A percentile compares a stretch with the other conserved stretches of the same genome.
These are phyloP conservation scores for Aleadryas rufinucha DNA, from an alignment of 2,113 vertebrate species.

Conservation along the genomic window DNA sequence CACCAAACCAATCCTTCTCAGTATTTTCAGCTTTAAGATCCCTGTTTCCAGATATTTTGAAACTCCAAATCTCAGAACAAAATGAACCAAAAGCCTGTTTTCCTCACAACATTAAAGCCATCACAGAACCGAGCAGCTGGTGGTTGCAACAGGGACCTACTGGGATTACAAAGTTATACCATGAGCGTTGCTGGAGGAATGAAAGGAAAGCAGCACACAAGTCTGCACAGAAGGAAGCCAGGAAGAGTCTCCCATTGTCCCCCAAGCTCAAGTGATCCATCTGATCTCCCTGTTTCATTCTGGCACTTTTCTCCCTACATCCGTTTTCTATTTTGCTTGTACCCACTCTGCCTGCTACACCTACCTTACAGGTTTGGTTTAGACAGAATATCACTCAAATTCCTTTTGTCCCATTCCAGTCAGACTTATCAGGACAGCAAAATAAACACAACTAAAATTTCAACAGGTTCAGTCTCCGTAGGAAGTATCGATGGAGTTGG, in stretches of 20 bases:
- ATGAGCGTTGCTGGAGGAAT: background rate
- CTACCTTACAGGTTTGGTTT: background rate
- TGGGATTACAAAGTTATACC: background rate
- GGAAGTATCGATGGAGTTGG: background rate
- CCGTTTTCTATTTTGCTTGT: background rate
- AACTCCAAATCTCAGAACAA: background rate
- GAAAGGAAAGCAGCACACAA: background rate
- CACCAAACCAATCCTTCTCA: background rate
- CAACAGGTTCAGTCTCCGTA: background rate
- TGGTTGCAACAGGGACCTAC: background rate
- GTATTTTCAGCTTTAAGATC: background rate
- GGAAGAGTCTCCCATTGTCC: background rate
- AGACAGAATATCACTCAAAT: background rate
- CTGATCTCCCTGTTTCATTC: background rate
- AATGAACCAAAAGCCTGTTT: background rate
- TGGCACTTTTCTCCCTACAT: background rate
- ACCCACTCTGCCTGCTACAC: background rate
- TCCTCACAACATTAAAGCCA: background rate
- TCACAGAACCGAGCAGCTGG: background rate
- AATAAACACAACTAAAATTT: conserved; percentile 3
- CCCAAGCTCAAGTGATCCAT: background rate
- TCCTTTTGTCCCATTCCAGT: background rate
- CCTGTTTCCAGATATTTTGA: background rate
- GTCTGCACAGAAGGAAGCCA: background rate
- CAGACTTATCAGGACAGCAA: background rate